phyloP scores from a whole-genome alignment of 2,797 vertebrate species.

The Peromyscus melanophrys region DNA sequence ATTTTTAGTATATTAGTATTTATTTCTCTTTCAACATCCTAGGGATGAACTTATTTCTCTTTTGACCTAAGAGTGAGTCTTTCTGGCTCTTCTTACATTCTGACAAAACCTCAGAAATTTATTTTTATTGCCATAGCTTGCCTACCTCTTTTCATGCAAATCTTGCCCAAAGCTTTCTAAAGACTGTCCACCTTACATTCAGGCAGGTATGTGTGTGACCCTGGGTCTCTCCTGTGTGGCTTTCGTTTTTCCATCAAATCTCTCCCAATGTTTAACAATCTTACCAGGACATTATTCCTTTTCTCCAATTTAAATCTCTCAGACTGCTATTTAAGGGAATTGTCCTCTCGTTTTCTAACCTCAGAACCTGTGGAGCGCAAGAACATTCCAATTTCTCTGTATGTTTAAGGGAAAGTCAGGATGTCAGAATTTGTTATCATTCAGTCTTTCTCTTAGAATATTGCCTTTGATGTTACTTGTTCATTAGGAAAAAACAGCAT shows the following conservation, averaged over 20 bases:
- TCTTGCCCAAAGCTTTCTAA: background rate
- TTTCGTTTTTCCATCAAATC: background rate
- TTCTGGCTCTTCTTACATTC: slow-evolving; percentile 1
- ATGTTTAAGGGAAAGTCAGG: background rate
- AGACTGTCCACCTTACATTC: background rate
- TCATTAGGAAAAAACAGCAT: background rate
- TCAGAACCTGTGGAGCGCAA: background rate
- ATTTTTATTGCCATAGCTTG: background rate
- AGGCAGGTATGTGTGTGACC: background rate
- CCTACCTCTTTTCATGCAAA: background rate
- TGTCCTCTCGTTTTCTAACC: background rate
- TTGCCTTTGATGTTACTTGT: slow-evolving; percentile 12
- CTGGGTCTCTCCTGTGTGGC: too few species aligned
- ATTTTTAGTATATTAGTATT: background rate
- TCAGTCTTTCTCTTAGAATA: slow-evolving; percentile 26
- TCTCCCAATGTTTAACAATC: background rate
- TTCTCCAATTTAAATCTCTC: background rate
- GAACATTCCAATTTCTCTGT: background rate
- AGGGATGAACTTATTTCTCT: background rate
- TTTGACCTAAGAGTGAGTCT: background rate
- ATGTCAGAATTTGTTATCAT: background rate
- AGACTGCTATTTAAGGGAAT: background rate
- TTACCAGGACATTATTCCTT: background rate
- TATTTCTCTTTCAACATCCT: background rate
- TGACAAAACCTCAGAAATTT: background rate